A percentile compares a stretch with the other conserved stretches of the same genome.
These are phyloP conservation scores for Clitarchus hookeri DNA, from an alignment of 2,888 invertebrate genomes.

Conservation along the genomic window DNA sequence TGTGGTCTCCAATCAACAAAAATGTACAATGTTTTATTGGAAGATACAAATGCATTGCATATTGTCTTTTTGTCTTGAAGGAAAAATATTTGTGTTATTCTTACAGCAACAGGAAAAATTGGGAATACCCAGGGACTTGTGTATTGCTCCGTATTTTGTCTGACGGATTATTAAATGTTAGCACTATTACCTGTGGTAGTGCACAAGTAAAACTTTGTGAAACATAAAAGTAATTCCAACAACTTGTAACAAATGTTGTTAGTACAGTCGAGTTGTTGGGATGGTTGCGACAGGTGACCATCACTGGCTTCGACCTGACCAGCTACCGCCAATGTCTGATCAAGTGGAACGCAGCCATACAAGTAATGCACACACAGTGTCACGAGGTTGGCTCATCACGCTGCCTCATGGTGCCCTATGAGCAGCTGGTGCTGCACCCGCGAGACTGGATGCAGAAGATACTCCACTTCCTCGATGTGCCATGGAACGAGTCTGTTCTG, in stretches of 20 bases:
- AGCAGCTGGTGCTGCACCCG: constrained; percentile 95
- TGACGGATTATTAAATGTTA: neutral
- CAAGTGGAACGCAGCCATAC: constrained; percentile 96
- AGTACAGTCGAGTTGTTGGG: constrained; percentile 10
- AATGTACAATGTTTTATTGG: too few relatives aligned
- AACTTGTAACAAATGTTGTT: too few relatives aligned
- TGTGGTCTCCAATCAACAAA: too few relatives aligned
- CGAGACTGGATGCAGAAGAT: constrained; percentile 86
- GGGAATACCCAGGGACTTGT: too few relatives aligned
- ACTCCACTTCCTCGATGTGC: constrained; percentile 84
- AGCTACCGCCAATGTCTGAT: constrained; percentile 92
- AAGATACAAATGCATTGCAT: too few relatives aligned
- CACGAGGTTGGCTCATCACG: constrained; percentile 73
- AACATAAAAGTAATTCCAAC: too few relatives aligned
- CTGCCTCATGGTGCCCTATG: constrained; percentile 94
- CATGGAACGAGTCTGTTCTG: constrained; percentile 94
- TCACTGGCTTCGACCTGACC: constrained; percentile 92
- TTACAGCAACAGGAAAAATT: too few relatives aligned
- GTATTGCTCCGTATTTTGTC: too few relatives aligned
- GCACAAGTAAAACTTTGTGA: neutral
- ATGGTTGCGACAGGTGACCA: constrained; percentile 63
- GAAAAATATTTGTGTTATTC: too few relatives aligned
- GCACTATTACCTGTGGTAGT: neutral
- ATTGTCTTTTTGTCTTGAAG: too few relatives aligned
- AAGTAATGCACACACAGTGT: constrained; percentile 94